Conservation (phyloP, 2,797 vertebrate genomes). For the Ceryle rudis region DNA sequence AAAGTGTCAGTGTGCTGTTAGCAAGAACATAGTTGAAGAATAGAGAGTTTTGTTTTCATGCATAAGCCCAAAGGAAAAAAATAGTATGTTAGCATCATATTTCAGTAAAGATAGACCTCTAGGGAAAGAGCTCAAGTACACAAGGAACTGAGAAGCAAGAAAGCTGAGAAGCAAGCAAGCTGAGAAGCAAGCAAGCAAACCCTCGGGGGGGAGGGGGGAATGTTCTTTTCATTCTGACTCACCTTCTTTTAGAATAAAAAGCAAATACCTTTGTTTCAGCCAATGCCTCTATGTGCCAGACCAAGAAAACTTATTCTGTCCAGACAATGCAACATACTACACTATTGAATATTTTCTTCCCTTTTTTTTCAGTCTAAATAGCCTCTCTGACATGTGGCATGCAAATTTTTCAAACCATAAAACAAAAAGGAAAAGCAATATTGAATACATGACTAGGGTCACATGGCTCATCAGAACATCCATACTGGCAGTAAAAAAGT, state of each 20-base stretch:
- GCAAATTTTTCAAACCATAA: not conserved
- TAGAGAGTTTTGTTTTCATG: not conserved
- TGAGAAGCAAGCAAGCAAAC: not conserved
- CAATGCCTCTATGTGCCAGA: not conserved
- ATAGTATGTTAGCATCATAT: not conserved
- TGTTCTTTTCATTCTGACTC: not conserved
- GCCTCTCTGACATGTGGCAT: not conserved
- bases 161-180: not conserved
- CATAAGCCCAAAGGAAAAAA: not conserved
- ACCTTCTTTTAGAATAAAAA: not conserved
- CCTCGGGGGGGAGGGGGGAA: too few species aligned
- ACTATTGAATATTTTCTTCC: not conserved
- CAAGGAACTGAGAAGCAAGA: not conserved
- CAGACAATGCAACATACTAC: not conserved
- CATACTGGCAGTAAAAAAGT: not conserved
- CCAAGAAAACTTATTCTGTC: not conserved
- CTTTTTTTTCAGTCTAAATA: not conserved
- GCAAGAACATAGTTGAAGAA: not conserved
- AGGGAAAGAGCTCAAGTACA: not conserved
- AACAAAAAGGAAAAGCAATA: not conserved
- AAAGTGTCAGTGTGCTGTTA: not conserved
- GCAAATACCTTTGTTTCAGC: not conserved
- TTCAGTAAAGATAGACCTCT: not conserved
- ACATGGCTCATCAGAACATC: not conserved
- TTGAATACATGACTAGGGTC: not conserved